Evolutionary conservation across 2,888 invertebrate species (phyloP).

Genomic region (Linnaemya vulpina): DNA sequence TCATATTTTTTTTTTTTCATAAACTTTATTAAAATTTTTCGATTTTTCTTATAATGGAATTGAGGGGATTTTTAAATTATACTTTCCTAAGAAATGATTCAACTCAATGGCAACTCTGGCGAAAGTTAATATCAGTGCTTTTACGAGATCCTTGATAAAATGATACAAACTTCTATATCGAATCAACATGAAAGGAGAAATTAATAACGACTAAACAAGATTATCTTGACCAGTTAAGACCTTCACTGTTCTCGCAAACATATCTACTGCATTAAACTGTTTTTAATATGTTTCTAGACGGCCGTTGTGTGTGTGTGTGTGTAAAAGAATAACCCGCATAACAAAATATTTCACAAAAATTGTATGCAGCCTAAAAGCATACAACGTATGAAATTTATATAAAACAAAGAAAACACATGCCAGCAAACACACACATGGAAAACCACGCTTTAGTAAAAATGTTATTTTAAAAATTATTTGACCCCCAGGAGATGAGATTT

Average conservation of each 20-base stretch:
- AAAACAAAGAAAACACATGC: conserved; percentile 25
- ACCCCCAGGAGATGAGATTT: conserved; percentile 66
- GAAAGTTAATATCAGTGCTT: no score
- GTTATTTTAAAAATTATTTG: conserved; percentile 51
- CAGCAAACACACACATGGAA: conserved; percentile 16
- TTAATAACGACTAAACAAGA: no score
- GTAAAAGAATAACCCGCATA: conserved; percentile 7
- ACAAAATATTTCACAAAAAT: conserved; percentile 50
- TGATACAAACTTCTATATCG: no score
- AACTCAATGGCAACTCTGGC: no score
- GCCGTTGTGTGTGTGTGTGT: conserved; percentile 11
- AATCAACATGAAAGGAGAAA: no score
- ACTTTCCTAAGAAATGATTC: no score
- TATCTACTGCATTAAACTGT: not conserved
- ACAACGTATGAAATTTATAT: conserved; percentile 49
- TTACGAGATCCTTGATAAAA: no score
- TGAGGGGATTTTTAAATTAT: no score
- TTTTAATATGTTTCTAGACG: conserved; percentile 5
- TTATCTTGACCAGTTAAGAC: not conserved
- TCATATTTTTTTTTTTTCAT: no score
- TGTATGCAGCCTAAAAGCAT: conserved; percentile 68
- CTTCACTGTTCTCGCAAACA: not conserved
- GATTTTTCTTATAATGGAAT: no score
- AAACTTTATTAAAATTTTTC: no score
- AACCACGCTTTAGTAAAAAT: conserved; percentile 46